phyloP scores from a whole-genome alignment of 2,888 invertebrate species.

The Ophioninae sp. region DNA sequence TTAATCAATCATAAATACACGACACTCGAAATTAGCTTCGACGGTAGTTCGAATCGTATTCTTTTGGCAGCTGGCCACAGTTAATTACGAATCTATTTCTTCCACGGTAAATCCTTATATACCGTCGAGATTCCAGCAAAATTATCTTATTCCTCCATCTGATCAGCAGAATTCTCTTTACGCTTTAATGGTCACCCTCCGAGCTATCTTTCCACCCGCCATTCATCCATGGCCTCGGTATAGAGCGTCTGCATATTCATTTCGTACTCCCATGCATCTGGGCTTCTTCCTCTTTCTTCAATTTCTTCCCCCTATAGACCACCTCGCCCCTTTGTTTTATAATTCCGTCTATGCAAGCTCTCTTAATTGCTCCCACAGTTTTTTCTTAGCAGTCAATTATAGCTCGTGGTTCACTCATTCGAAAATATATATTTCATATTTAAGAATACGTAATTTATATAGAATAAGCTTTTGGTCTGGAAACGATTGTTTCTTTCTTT shows the following conservation, averaged over 20 bases:
- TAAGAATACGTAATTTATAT: slow-evolving; percentile 34
- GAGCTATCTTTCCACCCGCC: slow-evolving; percentile 36
- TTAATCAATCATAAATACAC: slow-evolving; percentile 29
- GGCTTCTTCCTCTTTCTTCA: slow-evolving; percentile 5
- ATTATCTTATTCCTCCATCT: slow-evolving; percentile 56
- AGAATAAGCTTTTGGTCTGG: slow-evolving; percentile 21
- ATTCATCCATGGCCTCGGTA: slow-evolving; percentile 37
- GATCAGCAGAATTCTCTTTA: slow-evolving; percentile 36
- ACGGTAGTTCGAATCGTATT: slow-evolving; percentile 27
- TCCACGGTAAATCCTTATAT: slow-evolving; percentile 57
- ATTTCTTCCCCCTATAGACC: not conserved
- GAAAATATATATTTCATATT: slow-evolving; percentile 36
- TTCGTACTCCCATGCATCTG: slow-evolving; percentile 19
- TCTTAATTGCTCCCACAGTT: slow-evolving; percentile 21
- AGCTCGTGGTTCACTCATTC: slow-evolving; percentile 43
- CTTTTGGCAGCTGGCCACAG: slow-evolving; percentile 23
- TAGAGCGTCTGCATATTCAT: slow-evolving; percentile 27
- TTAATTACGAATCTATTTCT: slow-evolving; percentile 66
- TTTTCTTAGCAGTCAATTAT: slow-evolving; percentile 37
- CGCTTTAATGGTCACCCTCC: slow-evolving; percentile 57
- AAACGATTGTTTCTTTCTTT: not conserved
- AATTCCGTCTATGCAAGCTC: slow-evolving; percentile 20
- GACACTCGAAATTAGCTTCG: not conserved
- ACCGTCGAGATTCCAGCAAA: slow-evolving; percentile 49
- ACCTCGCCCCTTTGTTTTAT: slow-evolving; percentile 5